Percentiles rank a stretch among this genome's conserved stretches.
Evolutionary conservation across 2,113 vertebrate genomes (phyloP).

Genomic region (Hemichromis elongatus): DNA sequence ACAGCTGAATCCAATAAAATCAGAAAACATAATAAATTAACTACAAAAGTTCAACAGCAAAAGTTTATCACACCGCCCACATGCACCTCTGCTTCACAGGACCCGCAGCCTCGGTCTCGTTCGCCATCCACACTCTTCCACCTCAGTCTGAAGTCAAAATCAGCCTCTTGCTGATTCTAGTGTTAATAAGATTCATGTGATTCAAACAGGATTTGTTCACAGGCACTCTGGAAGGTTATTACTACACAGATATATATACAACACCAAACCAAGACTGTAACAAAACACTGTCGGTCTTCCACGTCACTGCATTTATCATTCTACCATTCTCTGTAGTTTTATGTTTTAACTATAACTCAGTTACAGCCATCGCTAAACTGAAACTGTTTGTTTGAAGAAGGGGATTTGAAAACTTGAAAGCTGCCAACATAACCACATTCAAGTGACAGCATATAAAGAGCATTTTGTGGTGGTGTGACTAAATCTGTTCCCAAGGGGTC

Average conservation of each 20-base stretch:
- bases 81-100: neutral
- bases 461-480: neutral
- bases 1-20: neutral
- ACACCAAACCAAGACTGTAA: neutral
- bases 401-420: neutral
- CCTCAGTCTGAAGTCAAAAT: neutral
- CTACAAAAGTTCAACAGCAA: neutral
- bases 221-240: neutral
- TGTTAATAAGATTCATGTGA: neutral
- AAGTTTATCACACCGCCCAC: neutral
- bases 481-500: neutral
- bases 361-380: accelerated
- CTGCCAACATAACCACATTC: no score
- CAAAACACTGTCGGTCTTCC: neutral
- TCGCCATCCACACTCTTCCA: neutral
- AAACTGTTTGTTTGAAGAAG: neutral
- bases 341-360: no score
- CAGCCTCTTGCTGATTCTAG: neutral
- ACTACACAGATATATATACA: neutral
- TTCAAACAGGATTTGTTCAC: neutral
- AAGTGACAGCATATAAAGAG: neutral
- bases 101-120: neutral
- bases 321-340: neutral
- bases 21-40: neutral
- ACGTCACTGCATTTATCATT: neutral